phyloP scores from a whole-genome alignment of 2,797 vertebrate species.

The Chlorospingus flavigularis region DNA sequence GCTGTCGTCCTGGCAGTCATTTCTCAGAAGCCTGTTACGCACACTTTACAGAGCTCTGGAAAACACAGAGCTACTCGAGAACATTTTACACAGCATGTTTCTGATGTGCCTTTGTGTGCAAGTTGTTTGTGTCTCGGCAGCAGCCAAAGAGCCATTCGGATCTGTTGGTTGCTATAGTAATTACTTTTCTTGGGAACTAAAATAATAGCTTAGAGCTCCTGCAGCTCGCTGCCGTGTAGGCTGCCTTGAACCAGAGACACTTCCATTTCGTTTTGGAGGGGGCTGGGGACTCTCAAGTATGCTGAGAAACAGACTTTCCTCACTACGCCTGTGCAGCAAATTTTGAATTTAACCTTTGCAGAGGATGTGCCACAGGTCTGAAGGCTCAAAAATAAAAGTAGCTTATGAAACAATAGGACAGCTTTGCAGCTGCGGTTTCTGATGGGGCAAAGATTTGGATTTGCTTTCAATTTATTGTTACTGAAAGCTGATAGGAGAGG shows the following conservation, averaged over 20 bases:
- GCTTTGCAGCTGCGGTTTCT: not conserved
- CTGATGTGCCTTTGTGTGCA: conserved; percentile 8
- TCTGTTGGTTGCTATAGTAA: conserved; percentile 69
- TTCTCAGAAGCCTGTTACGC: not conserved
- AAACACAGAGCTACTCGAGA: not conserved
- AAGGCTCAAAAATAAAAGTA: not conserved
- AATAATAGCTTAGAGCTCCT: conserved; percentile 53
- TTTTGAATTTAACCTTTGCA: conserved; percentile 1
- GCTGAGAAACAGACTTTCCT: not conserved
- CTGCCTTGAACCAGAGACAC: conserved; percentile 36
- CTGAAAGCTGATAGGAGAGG: not conserved
- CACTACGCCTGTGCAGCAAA: not conserved
- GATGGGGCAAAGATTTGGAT: not conserved
- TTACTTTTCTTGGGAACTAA: conserved; percentile 55
- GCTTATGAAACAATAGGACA: not conserved
- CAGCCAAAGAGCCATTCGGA: conserved; percentile 19
- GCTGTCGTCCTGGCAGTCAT: not conserved
- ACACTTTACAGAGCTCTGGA: not conserved
- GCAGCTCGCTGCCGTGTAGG: conserved; percentile 35
- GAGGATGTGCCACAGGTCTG: not conserved
- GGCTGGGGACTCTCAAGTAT: not conserved
- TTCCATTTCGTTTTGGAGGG: conserved; percentile 15
- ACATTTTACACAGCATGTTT: not conserved
- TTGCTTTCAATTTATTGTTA: not conserved
- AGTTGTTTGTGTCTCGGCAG: conserved; percentile 34